These are phyloP conservation scores for Stenopsyche tienmushanensis DNA, from an alignment of 1,140 invertebrate species.

Conservation along the genomic window DNA sequence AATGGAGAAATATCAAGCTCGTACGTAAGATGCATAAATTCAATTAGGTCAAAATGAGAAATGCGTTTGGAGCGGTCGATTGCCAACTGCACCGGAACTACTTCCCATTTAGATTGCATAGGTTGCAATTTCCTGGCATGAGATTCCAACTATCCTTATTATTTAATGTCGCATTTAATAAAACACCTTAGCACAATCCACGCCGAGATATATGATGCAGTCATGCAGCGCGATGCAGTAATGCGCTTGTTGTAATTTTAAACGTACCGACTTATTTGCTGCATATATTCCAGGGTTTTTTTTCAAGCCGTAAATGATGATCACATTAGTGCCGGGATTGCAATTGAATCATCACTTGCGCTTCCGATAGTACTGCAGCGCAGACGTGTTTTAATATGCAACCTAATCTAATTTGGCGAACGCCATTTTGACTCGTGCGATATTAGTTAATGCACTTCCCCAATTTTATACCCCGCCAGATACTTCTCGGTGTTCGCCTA, in stretches of 20 bases:
- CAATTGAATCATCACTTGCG: slow-evolving; percentile 5
- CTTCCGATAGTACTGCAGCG: not conserved
- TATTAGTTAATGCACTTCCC: too few species aligned
- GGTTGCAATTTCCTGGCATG: not conserved
- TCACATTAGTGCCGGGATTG: slow-evolving; percentile 10
- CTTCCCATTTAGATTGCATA: too few species aligned
- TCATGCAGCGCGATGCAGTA: too few species aligned
- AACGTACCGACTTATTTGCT: too few species aligned
- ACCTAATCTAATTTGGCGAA: slow-evolving; percentile 8
- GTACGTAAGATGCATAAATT: not conserved
- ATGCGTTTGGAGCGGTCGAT: too few species aligned
- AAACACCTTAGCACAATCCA: not conserved
- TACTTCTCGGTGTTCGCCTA: too few species aligned
- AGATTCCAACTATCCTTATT: not conserved
- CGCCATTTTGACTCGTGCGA: slow-evolving; percentile 1
- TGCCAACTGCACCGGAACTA: not conserved
- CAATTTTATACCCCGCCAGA: too few species aligned
- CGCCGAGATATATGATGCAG: not conserved
- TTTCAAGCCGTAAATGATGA: slow-evolving; percentile 12
- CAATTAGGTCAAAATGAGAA: not conserved
- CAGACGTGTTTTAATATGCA: slow-evolving; percentile 1
- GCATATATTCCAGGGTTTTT: too few species aligned
- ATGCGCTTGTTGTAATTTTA: too few species aligned
- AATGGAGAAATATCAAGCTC: not conserved
- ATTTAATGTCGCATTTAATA: not conserved